Conservation (phyloP, 2,113 vertebrate genomes). For the Petrocephalus microphthalmus region DNA sequence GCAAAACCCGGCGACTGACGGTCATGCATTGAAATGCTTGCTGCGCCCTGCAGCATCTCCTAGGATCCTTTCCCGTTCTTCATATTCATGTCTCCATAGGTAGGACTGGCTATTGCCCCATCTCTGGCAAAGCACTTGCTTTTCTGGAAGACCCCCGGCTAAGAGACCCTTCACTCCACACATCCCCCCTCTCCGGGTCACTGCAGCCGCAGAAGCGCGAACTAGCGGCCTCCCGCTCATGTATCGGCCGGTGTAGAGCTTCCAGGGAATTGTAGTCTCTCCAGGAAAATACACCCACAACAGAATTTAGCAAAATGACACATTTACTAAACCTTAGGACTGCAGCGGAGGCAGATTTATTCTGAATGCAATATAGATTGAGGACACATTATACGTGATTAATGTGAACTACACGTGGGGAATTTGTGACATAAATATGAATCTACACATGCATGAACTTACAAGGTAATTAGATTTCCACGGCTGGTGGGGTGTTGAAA, state of each 20-base stretch:
- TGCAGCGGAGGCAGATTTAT: not conserved
- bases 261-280: not conserved
- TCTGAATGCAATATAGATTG: not conserved
- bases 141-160: not conserved
- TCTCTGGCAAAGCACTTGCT: not conserved
- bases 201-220: not conserved
- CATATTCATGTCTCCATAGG: not conserved
- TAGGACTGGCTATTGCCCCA: not conserved
- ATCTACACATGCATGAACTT: not conserved
- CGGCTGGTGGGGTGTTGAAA: not conserved
- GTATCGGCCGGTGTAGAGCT: not conserved
- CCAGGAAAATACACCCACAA: not conserved
- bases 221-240: not conserved
- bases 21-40: not conserved
- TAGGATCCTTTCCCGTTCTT: not conserved
- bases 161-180: not conserved
- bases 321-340: not conserved
- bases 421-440: not conserved
- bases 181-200: not conserved
- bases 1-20: not conserved
- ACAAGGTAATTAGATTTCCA: not conserved
- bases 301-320: not conserved
- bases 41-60: not conserved
- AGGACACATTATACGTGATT: not conserved
- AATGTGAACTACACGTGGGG: not conserved